Conservation (phyloP, 2,113 vertebrate species). For the Odocoileus hemionus region DNA sequence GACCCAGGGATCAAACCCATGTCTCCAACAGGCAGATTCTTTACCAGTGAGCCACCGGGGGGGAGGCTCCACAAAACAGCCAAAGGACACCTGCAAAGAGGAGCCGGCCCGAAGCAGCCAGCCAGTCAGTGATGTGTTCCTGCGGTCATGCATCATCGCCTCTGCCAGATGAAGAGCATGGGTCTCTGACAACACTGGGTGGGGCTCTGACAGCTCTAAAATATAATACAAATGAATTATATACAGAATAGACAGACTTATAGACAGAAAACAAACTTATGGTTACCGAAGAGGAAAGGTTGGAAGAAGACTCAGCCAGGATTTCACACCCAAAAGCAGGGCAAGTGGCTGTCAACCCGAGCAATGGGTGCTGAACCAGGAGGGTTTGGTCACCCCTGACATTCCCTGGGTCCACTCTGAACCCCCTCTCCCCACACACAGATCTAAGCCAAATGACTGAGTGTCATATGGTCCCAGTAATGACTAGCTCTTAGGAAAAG, state of each 20-base stretch:
- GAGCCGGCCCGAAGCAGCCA: fast-evolving
- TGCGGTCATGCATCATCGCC: fast-evolving
- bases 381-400: not conserved
- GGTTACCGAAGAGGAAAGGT: not conserved
- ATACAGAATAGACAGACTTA: not conserved
- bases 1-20: not conserved
- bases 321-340: not conserved
- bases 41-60: not conserved
- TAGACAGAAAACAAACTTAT: not conserved
- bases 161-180: fast-evolving
- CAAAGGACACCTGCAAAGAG: not conserved
- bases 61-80: not conserved
- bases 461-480: not conserved
- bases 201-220: not conserved
- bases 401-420: not conserved
- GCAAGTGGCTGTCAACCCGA: not conserved
- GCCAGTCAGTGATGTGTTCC: not conserved
- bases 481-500: not conserved
- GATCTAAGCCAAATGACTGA: not conserved
- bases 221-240: not conserved
- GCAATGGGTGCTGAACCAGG: no score
- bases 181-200: not conserved
- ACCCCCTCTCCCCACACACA: not conserved
- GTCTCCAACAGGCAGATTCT: not conserved
- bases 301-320: not conserved